Evolutionary conservation across 2,888 invertebrate genomes (phyloP).

Genomic region (Malthinus flaveolus): DNA sequence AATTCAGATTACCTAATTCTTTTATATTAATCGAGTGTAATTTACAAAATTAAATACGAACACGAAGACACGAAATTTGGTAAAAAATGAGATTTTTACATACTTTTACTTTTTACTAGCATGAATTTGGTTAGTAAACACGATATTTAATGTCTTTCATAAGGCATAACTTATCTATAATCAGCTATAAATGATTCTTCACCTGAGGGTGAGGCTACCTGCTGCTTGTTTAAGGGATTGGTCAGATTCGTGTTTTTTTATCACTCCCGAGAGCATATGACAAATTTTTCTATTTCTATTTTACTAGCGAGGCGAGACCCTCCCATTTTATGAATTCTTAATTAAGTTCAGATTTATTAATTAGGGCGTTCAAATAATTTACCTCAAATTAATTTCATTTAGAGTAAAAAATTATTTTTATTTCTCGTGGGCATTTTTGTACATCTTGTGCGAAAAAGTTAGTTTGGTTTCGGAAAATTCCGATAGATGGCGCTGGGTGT

Average conservation of each 20-base stretch:
- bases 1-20: conserved; percentile 2
- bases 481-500: conserved; percentile 8
- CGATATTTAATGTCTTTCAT: conserved; percentile 30
- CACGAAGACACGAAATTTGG: neutral
- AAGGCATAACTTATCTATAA: conserved; percentile 41
- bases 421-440: neutral
- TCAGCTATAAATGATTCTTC: conserved; percentile 44
- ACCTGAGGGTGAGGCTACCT: conserved; percentile 45
- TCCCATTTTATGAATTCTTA: conserved; percentile 33
- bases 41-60: conserved; percentile 4
- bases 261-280: conserved; percentile 39
- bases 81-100: neutral
- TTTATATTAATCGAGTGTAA: conserved; percentile 3
- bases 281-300: conserved; percentile 35
- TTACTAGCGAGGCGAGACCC: conserved; percentile 24
- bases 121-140: conserved; percentile 1
- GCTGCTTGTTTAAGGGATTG: conserved; percentile 38
- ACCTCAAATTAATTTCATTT: too few relatives aligned
- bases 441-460: neutral
- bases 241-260: conserved; percentile 42
- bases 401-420: conserved; percentile 11
- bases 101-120: conserved; percentile 2
- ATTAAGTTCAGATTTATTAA: conserved; percentile 33
- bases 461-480: neutral
- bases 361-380: conserved; percentile 34